Evolutionary conservation across 2,113 vertebrate species (phyloP).

Genomic region (Gymnogyps californianus): DNA sequence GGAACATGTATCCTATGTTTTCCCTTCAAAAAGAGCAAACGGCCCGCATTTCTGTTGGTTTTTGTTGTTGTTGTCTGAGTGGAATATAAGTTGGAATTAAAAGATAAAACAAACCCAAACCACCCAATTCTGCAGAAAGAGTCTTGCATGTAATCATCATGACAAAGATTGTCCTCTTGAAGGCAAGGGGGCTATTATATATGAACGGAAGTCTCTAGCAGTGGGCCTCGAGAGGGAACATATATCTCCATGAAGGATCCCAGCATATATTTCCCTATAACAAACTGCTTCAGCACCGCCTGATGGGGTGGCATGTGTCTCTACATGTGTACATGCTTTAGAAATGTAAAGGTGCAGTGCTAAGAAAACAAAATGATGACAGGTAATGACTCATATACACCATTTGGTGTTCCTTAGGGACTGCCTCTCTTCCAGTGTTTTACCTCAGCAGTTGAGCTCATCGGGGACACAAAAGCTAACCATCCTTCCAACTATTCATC

Average conservation of each 20-base stretch:
- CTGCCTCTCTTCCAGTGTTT: not conserved
- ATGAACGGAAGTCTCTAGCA: not conserved
- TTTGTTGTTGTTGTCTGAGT: not conserved
- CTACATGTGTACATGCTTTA: fast-evolving
- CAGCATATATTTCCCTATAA: not conserved
- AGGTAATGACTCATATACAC: not conserved
- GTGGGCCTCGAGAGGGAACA: not conserved
- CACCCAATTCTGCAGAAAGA: not conserved
- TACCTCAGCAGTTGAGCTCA: not conserved
- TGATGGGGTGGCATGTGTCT: not conserved
- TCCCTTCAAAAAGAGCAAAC: not conserved
- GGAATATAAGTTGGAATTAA: not conserved
- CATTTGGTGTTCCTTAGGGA: not conserved
- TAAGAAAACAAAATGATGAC: not conserved
- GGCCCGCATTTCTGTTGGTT: fast-evolving
- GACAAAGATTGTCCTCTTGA: not conserved
- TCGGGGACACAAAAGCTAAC: fast-evolving
- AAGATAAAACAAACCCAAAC: not conserved
- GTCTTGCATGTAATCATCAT: not conserved
- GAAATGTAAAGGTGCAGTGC: not conserved
- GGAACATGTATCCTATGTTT: not conserved
- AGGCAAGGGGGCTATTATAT: not conserved
- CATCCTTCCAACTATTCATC: not conserved
- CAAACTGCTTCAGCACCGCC: not conserved
- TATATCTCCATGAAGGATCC: not conserved